Evolutionary conservation across 2,113 vertebrate genomes (phyloP).

Genomic region (Choloepus hoffmanni): DNA sequence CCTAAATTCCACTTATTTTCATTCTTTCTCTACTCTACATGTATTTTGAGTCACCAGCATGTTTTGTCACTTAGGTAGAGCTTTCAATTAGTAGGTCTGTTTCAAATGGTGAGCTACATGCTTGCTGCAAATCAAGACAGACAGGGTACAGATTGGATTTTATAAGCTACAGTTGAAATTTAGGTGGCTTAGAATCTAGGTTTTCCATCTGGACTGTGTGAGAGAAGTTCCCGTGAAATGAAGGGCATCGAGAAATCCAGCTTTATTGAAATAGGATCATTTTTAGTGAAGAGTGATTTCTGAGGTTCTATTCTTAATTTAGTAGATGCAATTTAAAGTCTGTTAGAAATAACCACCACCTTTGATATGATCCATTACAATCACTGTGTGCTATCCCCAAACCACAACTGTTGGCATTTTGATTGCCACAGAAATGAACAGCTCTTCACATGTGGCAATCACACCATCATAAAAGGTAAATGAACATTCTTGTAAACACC

Average conservation of each 20-base stretch:
- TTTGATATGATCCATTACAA: slow-evolving; percentile 42
- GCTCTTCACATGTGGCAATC: not conserved
- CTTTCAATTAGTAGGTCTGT: not conserved
- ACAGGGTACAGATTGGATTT: not conserved
- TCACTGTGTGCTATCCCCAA: not conserved
- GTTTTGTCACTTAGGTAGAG: slow-evolving; percentile 19
- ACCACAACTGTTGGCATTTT: slow-evolving; percentile 69
- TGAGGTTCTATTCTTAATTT: slow-evolving; percentile 62
- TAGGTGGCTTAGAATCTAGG: not conserved
- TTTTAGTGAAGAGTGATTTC: slow-evolving; percentile 13
- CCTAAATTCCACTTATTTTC: not conserved
- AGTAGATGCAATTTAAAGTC: slow-evolving; percentile 41
- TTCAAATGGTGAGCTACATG: not conserved
- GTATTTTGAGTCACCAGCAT: not conserved
- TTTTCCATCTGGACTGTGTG: not conserved
- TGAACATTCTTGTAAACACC: slow-evolving; percentile 52
- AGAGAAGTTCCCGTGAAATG: not conserved
- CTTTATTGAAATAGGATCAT: slow-evolving; percentile 32
- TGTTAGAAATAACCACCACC: slow-evolving; percentile 44
- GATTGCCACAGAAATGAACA: slow-evolving; percentile 62
- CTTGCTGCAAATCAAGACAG: slow-evolving; percentile 35
- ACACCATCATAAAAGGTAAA: slow-evolving; percentile 69
- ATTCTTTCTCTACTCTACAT: not conserved
- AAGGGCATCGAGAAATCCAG: not conserved
- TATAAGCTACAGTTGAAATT: not conserved